Evolutionary conservation across 2,888 invertebrate species (phyloP), one percentile per base, ranked within the genome.

Genomic region (Caenorhabditis drosophilae): DNA sequence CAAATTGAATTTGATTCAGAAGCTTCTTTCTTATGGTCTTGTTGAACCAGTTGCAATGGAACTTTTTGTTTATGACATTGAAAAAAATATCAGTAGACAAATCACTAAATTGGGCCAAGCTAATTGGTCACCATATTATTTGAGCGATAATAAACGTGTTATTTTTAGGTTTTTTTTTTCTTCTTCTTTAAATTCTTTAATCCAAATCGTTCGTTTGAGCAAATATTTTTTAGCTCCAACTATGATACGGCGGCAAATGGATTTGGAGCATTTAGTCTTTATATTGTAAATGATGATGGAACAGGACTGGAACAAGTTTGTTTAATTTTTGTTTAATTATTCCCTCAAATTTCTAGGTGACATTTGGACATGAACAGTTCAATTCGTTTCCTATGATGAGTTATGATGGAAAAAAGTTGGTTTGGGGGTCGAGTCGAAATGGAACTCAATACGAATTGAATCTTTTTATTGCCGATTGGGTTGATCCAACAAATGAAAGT

Each of bases 111-210:
- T 81, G 3, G 75, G 75, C 20, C 68, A 67, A 31, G 78, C 81
- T 36, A 81, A 71, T 54, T 81, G 81, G 81, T 81, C 81, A 1
- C 81, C 81, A 1, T 81, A 78, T 56, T 81, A 76, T 57, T 58
- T 77, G 36, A 69, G 66, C 40, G 79, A 79, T 54, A 75, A 77
- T 52, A 76, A 73, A 47, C 44, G 70, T 25, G 63, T 74, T 26
- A 42, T 73, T 2, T 72, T 69, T 44, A 64, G 64, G 53, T 63
- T 48, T 25, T n/a, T n/a, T n/a, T n/a, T n/a, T n/a, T n/a, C n/a
- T n/a, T n/a, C n/a, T n/a, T n/a, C n/a, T n/a, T n/a, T n/a, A n/a
- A n/a, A n/a, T n/a, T n/a, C n/a, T n/a, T n/a, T n/a, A n/a, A n/a
- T n/a, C n/a, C n/a, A 16, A 27, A 18, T 26, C 7, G 11, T 31